Conservation (phyloP, 2,888 invertebrate species). For the Eutolmus rufibarbis region DNA sequence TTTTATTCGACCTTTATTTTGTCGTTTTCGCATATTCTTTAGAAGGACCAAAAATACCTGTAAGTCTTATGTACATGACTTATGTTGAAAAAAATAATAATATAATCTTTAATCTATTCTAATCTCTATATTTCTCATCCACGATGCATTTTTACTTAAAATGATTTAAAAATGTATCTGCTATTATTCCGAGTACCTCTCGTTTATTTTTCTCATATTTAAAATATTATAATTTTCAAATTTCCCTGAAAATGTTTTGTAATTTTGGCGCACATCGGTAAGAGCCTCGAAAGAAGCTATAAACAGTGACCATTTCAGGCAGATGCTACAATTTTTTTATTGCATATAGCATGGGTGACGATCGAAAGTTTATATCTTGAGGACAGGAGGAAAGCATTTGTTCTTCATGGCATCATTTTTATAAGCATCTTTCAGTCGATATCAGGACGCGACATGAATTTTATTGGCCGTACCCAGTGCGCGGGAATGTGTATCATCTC, state of each 20-base stretch:
- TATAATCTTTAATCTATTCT: too few relatives aligned
- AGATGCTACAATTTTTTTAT: background rate
- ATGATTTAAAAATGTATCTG: too few relatives aligned
- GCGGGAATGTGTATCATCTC: background rate
- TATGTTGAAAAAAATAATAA: too few relatives aligned
- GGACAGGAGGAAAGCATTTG: background rate
- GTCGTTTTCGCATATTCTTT: too few relatives aligned
- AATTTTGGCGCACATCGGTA: background rate
- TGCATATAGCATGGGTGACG: background rate
- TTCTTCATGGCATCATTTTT: background rate
- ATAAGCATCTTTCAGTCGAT: background rate
- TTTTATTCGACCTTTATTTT: background rate
- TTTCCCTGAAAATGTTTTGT: background rate
- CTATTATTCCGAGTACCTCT: background rate
- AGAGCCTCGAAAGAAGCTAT: background rate
- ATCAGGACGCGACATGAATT: background rate
- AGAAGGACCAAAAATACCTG: too few relatives aligned
- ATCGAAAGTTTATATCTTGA: background rate
- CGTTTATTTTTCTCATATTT: background rate
- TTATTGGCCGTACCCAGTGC: background rate
- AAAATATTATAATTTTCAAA: background rate
- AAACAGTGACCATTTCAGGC: background rate
- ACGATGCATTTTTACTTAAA: too few relatives aligned
- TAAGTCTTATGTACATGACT: too few relatives aligned
- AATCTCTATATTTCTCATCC: too few relatives aligned